phyloP scores from a whole-genome alignment of 2,888 invertebrate species.

The Tholera decimalis region DNA sequence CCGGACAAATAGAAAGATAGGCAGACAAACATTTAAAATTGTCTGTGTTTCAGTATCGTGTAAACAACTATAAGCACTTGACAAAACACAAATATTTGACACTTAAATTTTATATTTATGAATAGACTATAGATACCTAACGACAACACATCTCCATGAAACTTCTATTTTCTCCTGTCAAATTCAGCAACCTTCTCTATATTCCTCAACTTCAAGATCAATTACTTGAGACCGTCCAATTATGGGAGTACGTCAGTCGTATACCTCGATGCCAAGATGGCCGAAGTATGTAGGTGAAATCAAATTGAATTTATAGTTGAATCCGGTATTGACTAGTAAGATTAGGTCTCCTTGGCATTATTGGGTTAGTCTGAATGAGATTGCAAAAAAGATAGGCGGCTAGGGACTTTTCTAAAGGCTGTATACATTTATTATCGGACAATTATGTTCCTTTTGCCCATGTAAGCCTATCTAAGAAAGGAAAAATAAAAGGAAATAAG shows the following conservation, averaged over 20 bases:
- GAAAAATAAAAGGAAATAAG: too few species aligned
- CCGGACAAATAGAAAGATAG: too few species aligned
- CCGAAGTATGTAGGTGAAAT: background rate
- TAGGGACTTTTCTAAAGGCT: background rate
- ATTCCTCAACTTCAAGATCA: background rate
- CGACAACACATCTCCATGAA: background rate
- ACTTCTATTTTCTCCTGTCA: background rate
- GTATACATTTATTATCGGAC: background rate
- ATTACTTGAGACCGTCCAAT: slow-evolving; percentile 22
- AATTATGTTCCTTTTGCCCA: background rate
- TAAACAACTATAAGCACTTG: too few species aligned
- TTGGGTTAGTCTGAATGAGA: background rate
- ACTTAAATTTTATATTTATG: too few species aligned
- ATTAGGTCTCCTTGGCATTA: slow-evolving; percentile 9
- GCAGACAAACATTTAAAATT: too few species aligned
- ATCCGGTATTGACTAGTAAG: slow-evolving; percentile 11
- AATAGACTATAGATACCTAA: too few species aligned
- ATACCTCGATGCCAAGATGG: slow-evolving; percentile 6
- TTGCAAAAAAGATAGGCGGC: background rate
- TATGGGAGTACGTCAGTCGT: slow-evolving; percentile 26
- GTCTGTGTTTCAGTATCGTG: too few species aligned
- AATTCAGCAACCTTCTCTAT: background rate
- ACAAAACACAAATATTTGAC: too few species aligned
- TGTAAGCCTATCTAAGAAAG: background rate
- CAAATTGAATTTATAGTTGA: slow-evolving; percentile 36